Percentiles rank a stretch among this genome's conserved stretches.
These are phyloP conservation scores for Arenaria interpres DNA, from an alignment of 2,113 vertebrate genomes.

Conservation along the genomic window DNA sequence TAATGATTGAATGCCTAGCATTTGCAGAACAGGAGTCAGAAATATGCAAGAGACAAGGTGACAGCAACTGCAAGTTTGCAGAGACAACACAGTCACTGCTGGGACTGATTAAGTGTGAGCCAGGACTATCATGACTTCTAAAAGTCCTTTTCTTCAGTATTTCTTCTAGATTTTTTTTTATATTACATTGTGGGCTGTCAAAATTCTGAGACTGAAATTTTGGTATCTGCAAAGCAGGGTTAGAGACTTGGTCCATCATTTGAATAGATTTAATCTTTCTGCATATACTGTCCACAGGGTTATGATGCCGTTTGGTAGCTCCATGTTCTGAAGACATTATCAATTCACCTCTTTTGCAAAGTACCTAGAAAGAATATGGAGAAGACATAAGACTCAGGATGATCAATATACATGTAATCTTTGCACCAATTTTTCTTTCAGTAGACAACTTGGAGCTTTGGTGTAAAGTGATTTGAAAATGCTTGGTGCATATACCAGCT, in stretches of 20 bases:
- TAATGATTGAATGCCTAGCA: slow-evolving; percentile 30
- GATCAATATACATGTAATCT: background rate
- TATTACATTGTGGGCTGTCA: slow-evolving; percentile 78
- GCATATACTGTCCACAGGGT: slow-evolving; percentile 90
- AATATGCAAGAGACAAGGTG: background rate
- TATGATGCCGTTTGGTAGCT: slow-evolving; percentile 74
- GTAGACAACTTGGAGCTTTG: background rate
- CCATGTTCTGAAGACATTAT: slow-evolving; percentile 15
- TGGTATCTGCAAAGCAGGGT: slow-evolving; percentile 81
- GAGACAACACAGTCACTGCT: background rate
- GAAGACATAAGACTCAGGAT: background rate
- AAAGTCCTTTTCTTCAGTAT: slow-evolving; percentile 77
- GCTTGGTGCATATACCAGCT: background rate
- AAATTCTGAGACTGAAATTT: slow-evolving; percentile 82
- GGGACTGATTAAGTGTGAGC: background rate
- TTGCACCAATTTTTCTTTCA: fast-evolving
- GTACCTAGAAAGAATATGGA: background rate
- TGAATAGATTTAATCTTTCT: slow-evolving; percentile 87
- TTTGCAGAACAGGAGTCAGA: background rate
- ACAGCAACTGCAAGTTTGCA: background rate
- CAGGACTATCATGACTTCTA: background rate
- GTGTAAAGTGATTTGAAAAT: background rate
- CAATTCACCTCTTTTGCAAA: background rate
- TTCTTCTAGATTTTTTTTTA: slow-evolving; percentile 79
- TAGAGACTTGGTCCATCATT: slow-evolving; percentile 78